Conservation (phyloP, 2,797 vertebrate genomes). For the Pampus argenteus region DNA sequence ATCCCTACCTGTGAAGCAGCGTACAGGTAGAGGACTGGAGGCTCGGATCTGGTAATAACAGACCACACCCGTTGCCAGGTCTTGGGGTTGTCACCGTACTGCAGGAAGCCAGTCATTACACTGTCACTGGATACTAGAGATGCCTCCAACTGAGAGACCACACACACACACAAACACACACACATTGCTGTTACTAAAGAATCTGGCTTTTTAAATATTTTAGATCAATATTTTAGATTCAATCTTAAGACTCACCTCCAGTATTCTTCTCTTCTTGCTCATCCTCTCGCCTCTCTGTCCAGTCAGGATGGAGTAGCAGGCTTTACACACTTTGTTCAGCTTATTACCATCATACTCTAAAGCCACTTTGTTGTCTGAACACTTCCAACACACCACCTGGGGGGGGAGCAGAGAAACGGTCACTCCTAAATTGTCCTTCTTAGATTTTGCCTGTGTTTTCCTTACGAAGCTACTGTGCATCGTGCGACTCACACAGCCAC, state of each 20-base stretch:
- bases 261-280: conserved; percentile 78
- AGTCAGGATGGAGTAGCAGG: conserved; percentile 86
- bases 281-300: conserved; percentile 65
- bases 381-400: conserved; percentile 92
- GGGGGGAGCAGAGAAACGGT: conserved; percentile 4
- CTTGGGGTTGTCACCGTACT: conserved; percentile 88
- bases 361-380: conserved; percentile 88
- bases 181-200: background rate
- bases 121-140: conserved; percentile 84
- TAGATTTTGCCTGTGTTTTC: background rate
- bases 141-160: conserved; percentile 83
- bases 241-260: conserved; percentile 81
- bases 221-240: background rate
- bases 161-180: background rate
- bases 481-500: conserved; percentile 86
- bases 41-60: conserved; percentile 87
- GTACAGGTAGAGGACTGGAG: conserved; percentile 88
- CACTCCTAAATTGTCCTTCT: background rate
- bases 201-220: background rate
- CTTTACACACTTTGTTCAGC: conserved; percentile 88
- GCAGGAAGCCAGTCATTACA: conserved; percentile 90
- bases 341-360: conserved; percentile 88
- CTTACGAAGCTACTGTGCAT: rapidly evolving
- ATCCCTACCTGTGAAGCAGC: conserved; percentile 87
- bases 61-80: conserved; percentile 91